Conservation (phyloP, 1,140 invertebrate species). For the Drosophila rhopaloa region DNA sequence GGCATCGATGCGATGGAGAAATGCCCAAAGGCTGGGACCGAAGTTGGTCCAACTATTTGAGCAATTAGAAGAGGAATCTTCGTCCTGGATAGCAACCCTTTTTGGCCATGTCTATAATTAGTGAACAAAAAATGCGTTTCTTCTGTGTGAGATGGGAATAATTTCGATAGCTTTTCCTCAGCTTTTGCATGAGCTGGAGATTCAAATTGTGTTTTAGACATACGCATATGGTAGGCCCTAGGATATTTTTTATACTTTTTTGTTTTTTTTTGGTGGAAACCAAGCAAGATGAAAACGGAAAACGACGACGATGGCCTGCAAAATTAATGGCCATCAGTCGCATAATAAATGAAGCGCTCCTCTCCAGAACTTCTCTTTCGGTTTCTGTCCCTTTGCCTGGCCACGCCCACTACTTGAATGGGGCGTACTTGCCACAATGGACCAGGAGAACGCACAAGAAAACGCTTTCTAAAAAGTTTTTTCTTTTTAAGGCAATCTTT, state of each 20-base stretch:
- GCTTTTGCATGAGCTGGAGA: slow-evolving; percentile 12
- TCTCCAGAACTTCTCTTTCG: slow-evolving; percentile 10
- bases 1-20: slow-evolving; percentile 44
- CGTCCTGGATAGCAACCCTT: slow-evolving; percentile 1
- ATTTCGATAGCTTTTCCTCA: slow-evolving; percentile 7
- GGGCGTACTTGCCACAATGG: slow-evolving; percentile 18
- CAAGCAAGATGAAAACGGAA: background rate
- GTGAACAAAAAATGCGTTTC: slow-evolving; percentile 27
- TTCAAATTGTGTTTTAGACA: slow-evolving; percentile 10
- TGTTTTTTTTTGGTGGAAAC: background rate
- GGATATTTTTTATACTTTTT: background rate
- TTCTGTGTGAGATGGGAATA: background rate
- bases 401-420: slow-evolving; percentile 46
- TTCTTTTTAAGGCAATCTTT: slow-evolving; percentile 15
- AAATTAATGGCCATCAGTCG: slow-evolving; percentile 79
- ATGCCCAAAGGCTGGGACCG: slow-evolving; percentile 12
- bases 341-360: slow-evolving; percentile 78
- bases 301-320: slow-evolving; percentile 45
- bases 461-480: slow-evolving; percentile 37
- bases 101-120: slow-evolving; percentile 26
- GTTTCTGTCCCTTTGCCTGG: background rate
- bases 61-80: slow-evolving; percentile 63
- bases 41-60: slow-evolving; percentile 67
- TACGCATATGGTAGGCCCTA: background rate
- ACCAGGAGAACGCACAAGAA: slow-evolving; percentile 17